Base-by-base conservation (phyloP, 2,888 invertebrate species). In the Synergus japonicus region DNA sequence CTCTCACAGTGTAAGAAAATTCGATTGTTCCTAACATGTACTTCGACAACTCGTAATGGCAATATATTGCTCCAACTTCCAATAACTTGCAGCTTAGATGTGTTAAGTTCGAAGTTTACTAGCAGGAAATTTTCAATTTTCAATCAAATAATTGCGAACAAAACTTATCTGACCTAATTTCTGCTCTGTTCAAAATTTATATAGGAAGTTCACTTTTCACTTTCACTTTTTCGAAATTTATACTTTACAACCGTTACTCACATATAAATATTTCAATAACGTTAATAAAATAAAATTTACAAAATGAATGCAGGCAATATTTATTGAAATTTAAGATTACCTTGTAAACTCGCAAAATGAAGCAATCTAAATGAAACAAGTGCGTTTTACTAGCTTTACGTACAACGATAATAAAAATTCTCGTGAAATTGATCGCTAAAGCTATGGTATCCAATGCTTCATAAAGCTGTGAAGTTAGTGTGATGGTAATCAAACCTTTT, bases 311-410 rank as follows among this genome's bases (percentile, higher is more conserved):
- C 8, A n/a, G 2, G 9, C 5, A 9, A n/a, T n/a, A n/a, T 8
- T n/a, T 3, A n/a, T 2, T 54, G 8, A 3, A 54, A 54, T 18
- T 18, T 18, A 10, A 82, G 78, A 81, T 83, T 78, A 54, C 77
- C 12, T 76, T 78, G 79, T 78, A 79, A 82, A 80, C 79, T 77
- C 78, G 77, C 60, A 78, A 77, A 79, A 83, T 84, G 84, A 84
- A 86, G 84, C 82, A 84, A 84, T 84, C 80, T 84, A 83, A 84
- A 85, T 85, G 85, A 85, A 86, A 86, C 84, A 84, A 85, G 85
- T 83, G 81, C 82, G 80, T 83, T 83, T 84, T 84, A 85, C 83
- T 85, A 84, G 83, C 85, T 83, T 73, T 79, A 83, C 82, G 80
- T 79, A 78, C 78, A 82, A 78, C 77, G 78, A 79, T 83, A 81